Percentiles rank a stretch among this genome's conserved stretches.
These are phyloP conservation scores for Mellivora capensis DNA, from an alignment of 2,113 vertebrate genomes.

Conservation along the genomic window DNA sequence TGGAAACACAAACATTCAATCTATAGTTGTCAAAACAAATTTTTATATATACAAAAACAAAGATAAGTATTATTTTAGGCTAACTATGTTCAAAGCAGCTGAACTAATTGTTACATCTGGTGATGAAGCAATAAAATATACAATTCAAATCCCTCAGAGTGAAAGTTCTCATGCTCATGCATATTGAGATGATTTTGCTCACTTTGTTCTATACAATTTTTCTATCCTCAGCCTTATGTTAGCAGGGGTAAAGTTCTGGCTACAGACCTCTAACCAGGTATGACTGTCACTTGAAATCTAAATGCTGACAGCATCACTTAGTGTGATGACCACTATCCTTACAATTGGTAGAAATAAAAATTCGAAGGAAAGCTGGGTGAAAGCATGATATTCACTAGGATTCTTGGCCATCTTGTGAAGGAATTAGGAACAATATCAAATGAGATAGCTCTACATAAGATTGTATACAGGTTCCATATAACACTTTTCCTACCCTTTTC, in stretches of 20 bases:
- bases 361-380: background rate
- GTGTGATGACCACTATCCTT: background rate
- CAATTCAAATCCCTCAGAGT: background rate
- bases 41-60: background rate
- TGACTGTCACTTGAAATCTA: background rate
- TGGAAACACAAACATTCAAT: background rate
- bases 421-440: background rate
- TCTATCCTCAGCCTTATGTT: background rate
- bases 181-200: background rate
- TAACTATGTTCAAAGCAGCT: background rate
- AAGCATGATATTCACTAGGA: background rate
- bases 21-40: background rate
- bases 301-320: background rate
- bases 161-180: background rate
- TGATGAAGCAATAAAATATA: background rate
- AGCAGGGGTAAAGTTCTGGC: background rate
- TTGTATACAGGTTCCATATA: background rate
- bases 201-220: background rate
- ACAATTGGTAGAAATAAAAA: background rate
- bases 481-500: background rate
- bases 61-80: background rate
- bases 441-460: background rate
- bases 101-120: background rate
- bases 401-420: background rate
- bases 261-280: background rate